Conservation (phyloP, 2,797 vertebrate genomes). For the Masticophis lateralis region DNA sequence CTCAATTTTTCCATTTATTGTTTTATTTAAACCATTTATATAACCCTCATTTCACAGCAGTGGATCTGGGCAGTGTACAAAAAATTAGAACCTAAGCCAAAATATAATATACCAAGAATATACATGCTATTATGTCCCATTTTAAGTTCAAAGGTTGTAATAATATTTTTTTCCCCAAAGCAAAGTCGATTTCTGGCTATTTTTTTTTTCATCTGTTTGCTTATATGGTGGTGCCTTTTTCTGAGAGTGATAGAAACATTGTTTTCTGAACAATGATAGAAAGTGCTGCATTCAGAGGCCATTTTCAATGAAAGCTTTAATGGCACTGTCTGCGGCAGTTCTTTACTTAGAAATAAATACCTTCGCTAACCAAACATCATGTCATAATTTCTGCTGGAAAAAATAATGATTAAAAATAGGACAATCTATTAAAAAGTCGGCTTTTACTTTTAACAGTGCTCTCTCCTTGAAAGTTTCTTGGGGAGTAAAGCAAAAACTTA, state of each 20-base stretch:
- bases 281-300: background rate
- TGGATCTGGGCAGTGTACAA: background rate
- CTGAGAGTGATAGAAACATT: background rate
- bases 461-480: conserved; percentile 65
- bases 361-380: conserved; percentile 37
- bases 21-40: background rate
- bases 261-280: background rate
- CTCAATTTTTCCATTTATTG: background rate
- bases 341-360: conserved; percentile 58
- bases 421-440: conserved; percentile 59
- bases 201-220: background rate
- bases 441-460: conserved; percentile 59
- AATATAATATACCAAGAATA: background rate
- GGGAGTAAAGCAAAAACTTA: conserved; percentile 70
- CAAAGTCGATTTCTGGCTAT: background rate
- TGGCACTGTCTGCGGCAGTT: conserved; percentile 19
- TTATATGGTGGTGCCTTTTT: background rate
- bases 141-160: background rate
- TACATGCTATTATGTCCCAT: background rate
- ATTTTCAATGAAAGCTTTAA: conserved; percentile 39
- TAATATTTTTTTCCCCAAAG: background rate
- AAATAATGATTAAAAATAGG: conserved; percentile 56
- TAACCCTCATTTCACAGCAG: background rate
- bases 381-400: conserved; percentile 39
- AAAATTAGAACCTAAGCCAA: background rate